A percentile compares a stretch with the other conserved stretches of the same genome.
Evolutionary conservation across 1,140 invertebrate species (phyloP).

Genomic region (Hermetia illucens): DNA sequence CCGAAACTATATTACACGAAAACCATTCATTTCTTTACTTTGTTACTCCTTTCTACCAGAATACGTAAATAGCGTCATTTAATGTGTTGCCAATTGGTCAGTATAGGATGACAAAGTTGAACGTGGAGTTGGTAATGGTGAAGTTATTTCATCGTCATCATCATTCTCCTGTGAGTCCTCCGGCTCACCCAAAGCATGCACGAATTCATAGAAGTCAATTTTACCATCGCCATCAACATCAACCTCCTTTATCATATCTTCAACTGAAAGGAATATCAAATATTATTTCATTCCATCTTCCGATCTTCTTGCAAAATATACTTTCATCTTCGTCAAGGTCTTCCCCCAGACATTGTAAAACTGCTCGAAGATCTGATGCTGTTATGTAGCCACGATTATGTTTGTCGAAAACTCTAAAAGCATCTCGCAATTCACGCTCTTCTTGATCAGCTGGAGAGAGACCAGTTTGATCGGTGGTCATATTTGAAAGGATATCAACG

Average conservation of each 20-base stretch:
- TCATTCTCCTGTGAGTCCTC: conserved; percentile 68
- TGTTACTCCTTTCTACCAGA: no score
- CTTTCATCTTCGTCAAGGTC: conserved; percentile 77
- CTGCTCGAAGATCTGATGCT: conserved; percentile 66
- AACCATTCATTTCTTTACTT: no score
- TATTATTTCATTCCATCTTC: neutral
- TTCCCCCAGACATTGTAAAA: conserved; percentile 71
- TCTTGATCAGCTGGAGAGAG: conserved; percentile 51
- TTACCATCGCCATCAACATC: conserved; percentile 79
- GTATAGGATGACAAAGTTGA: conserved; percentile 13
- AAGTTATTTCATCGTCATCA: conserved; percentile 49
- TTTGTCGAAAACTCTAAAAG: conserved; percentile 78
- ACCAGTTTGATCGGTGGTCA: conserved; percentile 42
- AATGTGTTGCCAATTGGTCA: neutral
- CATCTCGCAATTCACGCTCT: conserved; percentile 73
- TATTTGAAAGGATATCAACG: conserved; percentile 79
- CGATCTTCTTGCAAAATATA: conserved; percentile 29
- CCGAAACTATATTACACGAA: no score
- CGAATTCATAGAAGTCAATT: conserved; percentile 83
- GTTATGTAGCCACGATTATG: conserved; percentile 77
- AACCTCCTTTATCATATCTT: conserved; percentile 87
- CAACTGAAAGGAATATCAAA: conserved; percentile 53
- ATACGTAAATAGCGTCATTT: no score
- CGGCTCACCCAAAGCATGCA: conserved; percentile 66
- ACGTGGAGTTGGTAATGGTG: conserved; percentile 26